A percentile compares a stretch with the other conserved stretches of the same genome.
Evolutionary conservation across 2,113 vertebrate genomes (phyloP).

Genomic region (Podiceps cristatus): DNA sequence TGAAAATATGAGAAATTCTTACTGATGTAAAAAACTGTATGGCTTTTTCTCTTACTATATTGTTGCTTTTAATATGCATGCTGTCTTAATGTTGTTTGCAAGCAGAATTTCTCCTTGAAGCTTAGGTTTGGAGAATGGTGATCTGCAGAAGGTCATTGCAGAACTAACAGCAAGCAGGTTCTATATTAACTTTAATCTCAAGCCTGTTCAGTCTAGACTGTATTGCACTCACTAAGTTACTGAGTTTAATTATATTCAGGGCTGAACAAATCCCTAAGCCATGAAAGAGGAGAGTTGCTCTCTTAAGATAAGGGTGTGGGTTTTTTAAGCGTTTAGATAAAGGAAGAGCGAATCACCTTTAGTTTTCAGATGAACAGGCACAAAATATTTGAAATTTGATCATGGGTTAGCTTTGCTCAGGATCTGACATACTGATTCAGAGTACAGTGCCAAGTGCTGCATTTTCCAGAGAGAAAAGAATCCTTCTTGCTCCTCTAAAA

Average conservation of each 20-base stretch:
- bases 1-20: neutral
- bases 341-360: neutral
- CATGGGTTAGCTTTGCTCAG: neutral
- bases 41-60: neutral
- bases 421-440: neutral
- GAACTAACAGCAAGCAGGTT: neutral
- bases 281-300: neutral
- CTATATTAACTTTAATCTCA: neutral
- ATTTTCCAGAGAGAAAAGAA: slow-evolving; percentile 9
- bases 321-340: neutral
- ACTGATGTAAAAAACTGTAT: neutral
- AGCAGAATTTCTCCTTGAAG: neutral
- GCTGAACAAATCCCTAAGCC: neutral
- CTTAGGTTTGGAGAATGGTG: neutral
- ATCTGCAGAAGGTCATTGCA: slow-evolving; percentile 13
- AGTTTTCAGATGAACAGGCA: neutral
- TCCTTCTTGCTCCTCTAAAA: slow-evolving; percentile 26
- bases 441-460: neutral
- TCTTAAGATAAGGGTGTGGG: neutral
- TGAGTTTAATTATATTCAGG: neutral
- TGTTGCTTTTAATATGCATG: neutral
- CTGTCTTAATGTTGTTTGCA: neutral
- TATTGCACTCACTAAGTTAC: neutral
- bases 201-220: neutral
- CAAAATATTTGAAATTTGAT: neutral